Conservation (phyloP, 2,113 vertebrate genomes). For the Noctilio leporinus region DNA sequence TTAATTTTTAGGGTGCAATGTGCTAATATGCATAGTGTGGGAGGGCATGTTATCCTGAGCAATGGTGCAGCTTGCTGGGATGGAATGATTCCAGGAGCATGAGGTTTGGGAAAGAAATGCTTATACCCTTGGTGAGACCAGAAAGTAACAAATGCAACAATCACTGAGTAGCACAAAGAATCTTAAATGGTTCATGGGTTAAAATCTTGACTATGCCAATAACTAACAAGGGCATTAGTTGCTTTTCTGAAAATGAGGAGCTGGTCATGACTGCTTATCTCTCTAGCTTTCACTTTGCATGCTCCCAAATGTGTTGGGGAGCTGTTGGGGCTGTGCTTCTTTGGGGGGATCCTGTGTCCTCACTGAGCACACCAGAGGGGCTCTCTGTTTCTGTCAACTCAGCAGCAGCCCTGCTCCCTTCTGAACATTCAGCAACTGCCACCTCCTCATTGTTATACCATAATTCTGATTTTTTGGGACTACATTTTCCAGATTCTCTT, state of each 20-base stretch:
- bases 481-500: background rate
- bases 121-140: background rate
- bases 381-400: background rate
- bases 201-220: background rate
- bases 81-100: background rate
- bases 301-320: background rate
- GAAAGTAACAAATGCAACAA: background rate
- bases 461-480: background rate
- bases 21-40: background rate
- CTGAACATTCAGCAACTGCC: background rate
- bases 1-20: background rate
- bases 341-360: background rate
- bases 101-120: background rate
- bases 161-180: background rate
- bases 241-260: background rate
- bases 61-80: background rate
- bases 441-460: background rate
- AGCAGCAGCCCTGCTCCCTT: background rate
- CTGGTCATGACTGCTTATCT: background rate
- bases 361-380: background rate
- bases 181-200: background rate
- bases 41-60: background rate
- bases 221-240: background rate
- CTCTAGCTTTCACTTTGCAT: background rate
- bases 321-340: background rate